Base-by-base conservation (phyloP, 1,140 invertebrate genomes). In the Drosophila littoralis region DNA sequence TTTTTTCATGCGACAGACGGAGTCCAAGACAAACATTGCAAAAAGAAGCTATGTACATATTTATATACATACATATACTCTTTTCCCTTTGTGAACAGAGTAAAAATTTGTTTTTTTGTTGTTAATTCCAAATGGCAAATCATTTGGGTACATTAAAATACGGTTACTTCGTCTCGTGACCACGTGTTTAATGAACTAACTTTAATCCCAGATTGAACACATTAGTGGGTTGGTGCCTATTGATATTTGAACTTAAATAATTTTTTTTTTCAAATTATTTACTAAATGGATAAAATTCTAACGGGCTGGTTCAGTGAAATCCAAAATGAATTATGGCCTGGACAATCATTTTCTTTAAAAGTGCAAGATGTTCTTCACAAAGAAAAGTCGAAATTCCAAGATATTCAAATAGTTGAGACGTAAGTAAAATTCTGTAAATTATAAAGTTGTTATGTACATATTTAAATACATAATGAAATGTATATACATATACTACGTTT, bases 221-320 rank as follows among this genome's bases (percentile, higher is more conserved):
- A 22, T 3, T 17, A 15, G 12, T 4, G 12, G 13, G 4, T 5
- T 28, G 22, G 22, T 5, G 22, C 22, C 5, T 28, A 28, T 28
- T 28, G 4, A 28, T 28, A 28, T 28, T 28, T 28, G 22, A 5
- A 3, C 22, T 28, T 28, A 28, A 15, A 59, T 6, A 15, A 59
- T 6, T 40, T n/a, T 9, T 35, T 17, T 28, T 10, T 36, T 50
- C 6, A 7, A 48, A 50, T 28, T 28, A n/a, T 42, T 36, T 12
- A 6, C n/a, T 1, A 59, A 60, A 94, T 94, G 94, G 91, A 94
- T 79, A 74, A 75, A 52, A 77, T 98, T 66, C 95, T 95, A 82
- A 93, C 96, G 73, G 97, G 97, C 57, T 99, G 98, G 98, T 99
- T 98, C 85, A 97, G 96, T 78, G 98, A 99, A 93, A 94, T 96